Percentiles rank a stretch among this genome's conserved stretches.
Conservation (phyloP, 2,113 vertebrate species). For the Brachyhypopomus gauderio region DNA sequence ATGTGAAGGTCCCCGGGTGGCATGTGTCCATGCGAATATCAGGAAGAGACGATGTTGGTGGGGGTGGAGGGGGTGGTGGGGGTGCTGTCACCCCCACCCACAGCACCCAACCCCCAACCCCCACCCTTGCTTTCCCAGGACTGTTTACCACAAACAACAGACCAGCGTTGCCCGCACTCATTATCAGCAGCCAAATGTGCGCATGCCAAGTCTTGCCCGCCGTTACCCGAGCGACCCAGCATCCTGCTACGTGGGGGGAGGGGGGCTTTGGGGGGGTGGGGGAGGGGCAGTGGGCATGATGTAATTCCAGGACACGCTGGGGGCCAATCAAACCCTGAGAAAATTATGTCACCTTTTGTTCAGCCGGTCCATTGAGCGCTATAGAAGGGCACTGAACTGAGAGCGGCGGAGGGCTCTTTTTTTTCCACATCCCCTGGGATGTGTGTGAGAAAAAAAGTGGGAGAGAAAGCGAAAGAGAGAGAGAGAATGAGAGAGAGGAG, state of each 20-base stretch:
- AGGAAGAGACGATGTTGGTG: neutral
- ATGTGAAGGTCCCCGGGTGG: neutral
- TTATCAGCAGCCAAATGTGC: slow-evolving; percentile 70
- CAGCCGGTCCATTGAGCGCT: slow-evolving; percentile 82
- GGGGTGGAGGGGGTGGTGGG: neutral
- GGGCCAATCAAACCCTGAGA: slow-evolving; percentile 79
- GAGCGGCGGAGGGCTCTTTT: slow-evolving; percentile 79
- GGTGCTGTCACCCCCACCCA: slow-evolving; percentile 14
- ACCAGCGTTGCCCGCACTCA: slow-evolving; percentile 63
- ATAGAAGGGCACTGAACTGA: slow-evolving; percentile 84
- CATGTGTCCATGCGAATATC: neutral
- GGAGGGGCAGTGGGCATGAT: slow-evolving; percentile 71
- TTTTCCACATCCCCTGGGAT: slow-evolving; percentile 59
- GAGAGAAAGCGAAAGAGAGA: slow-evolving; percentile 37
- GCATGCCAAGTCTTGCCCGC: slow-evolving; percentile 78
- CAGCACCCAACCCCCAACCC: slow-evolving; percentile 30
- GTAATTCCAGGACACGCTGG: slow-evolving; percentile 74
- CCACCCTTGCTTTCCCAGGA: slow-evolving; percentile 63
- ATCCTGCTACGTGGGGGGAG: slow-evolving; percentile 68
- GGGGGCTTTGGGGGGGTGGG: neutral
- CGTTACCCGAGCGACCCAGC: slow-evolving; percentile 80
- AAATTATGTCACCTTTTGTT: slow-evolving; percentile 88
- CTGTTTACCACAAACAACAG: slow-evolving; percentile 73
- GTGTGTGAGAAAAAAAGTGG: slow-evolving; percentile 46
- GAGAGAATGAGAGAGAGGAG: slow-evolving; percentile 60